Evolutionary conservation across 2,888 invertebrate genomes (phyloP).

Genomic region (Agapostemon virescens): DNA sequence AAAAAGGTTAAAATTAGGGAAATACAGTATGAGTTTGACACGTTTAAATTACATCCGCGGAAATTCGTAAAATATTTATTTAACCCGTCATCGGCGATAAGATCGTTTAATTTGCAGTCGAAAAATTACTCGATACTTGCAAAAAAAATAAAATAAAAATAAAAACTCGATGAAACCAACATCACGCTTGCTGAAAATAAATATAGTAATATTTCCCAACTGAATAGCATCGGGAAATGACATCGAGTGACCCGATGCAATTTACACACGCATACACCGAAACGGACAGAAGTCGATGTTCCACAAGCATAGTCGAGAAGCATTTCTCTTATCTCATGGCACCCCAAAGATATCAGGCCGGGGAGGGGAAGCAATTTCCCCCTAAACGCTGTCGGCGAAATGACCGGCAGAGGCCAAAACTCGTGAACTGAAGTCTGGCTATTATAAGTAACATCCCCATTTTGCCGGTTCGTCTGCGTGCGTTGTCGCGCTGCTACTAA

Average conservation of each 20-base stretch:
- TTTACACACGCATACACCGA: neutral
- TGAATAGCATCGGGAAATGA: neutral
- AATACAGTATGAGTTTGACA: neutral
- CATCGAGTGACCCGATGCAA: neutral
- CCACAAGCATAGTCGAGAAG: neutral
- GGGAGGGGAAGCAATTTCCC: slow-evolving; percentile 4
- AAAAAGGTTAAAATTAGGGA: neutral
- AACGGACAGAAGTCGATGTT: neutral
- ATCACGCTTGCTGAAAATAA: neutral
- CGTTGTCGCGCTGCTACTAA: neutral
- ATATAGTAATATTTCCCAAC: neutral
- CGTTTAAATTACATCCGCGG: neutral
- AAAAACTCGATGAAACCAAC: neutral
- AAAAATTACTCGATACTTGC: neutral
- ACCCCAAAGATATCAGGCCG: slow-evolving; percentile 1
- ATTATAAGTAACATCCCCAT: neutral
- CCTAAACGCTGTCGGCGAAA: slow-evolving; percentile 4
- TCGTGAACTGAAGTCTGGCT: slow-evolving; percentile 1
- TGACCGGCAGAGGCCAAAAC: slow-evolving; percentile 1
- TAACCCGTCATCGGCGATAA: neutral
- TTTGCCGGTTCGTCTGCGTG: neutral
- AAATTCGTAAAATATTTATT: neutral
- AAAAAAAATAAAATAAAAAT: too few relatives aligned
- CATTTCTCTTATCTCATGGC: slow-evolving; percentile 6
- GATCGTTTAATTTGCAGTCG: neutral